Percentiles rank a stretch among this genome's conserved stretches.
phyloP scores from a whole-genome alignment of 2,113 vertebrate genomes.

The Corvus cornix region DNA sequence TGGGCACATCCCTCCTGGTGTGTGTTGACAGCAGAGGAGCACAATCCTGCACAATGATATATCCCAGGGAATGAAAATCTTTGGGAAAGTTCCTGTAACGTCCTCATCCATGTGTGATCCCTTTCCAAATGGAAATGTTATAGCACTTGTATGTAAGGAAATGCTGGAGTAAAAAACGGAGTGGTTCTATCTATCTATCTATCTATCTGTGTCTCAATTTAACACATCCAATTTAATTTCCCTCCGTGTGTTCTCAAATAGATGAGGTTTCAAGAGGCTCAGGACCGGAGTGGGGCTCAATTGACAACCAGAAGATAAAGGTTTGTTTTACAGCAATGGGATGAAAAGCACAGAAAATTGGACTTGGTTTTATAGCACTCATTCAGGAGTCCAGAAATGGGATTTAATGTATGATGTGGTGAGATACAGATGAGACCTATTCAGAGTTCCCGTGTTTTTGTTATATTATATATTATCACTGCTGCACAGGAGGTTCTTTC shows the following conservation, averaged over 20 bases:
- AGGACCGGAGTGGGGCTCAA: neutral
- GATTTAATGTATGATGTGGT: constrained; percentile 4
- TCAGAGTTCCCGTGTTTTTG: neutral
- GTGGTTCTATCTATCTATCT: neutral
- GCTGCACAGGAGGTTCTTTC: neutral
- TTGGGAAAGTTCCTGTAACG: neutral
- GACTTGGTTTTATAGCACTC: constrained; percentile 2
- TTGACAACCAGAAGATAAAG: neutral
- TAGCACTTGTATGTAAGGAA: neutral
- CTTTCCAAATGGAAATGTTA: neutral
- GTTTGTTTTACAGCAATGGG: neutral
- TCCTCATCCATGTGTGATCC: neutral
- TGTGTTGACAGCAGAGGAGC: neutral
- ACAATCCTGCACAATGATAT: neutral
- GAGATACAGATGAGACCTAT: constrained; percentile 15
- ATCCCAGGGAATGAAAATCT: neutral
- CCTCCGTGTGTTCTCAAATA: neutral
- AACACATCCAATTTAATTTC: neutral
- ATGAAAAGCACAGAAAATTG: neutral
- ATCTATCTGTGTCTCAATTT: neutral
- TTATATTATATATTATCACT: neutral
- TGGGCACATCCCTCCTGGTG: neutral
- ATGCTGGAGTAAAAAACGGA: neutral
- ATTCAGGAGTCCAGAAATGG: constrained; percentile 8
- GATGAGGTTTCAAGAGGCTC: constrained; percentile 5